phyloP scores from a whole-genome alignment of 92 coral and sea anemone species.

The Zoanthus gigantus region DNA sequence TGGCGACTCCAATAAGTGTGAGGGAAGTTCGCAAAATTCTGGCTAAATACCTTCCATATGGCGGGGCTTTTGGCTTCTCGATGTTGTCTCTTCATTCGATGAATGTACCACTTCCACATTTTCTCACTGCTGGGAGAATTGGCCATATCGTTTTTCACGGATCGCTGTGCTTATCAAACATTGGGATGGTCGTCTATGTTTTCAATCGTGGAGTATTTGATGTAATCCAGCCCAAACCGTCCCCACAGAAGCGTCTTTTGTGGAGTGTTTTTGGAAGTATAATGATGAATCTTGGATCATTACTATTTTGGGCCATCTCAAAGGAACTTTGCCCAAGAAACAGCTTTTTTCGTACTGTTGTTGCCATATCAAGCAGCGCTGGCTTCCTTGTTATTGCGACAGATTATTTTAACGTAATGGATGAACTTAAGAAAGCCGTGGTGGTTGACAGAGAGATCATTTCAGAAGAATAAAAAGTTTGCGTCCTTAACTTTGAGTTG shows the following conservation, averaged over 20 bases:
- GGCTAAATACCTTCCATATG: slow-evolving; percentile 83
- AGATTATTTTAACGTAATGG: slow-evolving; percentile 77
- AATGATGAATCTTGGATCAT: slow-evolving; percentile 90
- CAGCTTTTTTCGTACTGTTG: slow-evolving; percentile 73
- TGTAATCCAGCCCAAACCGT: slow-evolving; percentile 67
- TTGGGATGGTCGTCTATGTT: slow-evolving; percentile 82
- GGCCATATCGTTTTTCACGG: slow-evolving; percentile 79
- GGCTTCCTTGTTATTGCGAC: slow-evolving; percentile 77
- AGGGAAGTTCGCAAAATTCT: slow-evolving; percentile 67
- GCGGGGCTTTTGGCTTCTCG: slow-evolving; percentile 85
- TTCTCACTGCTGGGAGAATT: slow-evolving; percentile 59
- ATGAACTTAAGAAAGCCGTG: slow-evolving; percentile 65
- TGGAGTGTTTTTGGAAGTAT: slow-evolving; percentile 91
- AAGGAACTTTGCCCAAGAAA: slow-evolving; percentile 85
- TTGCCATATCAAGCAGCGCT: slow-evolving; percentile 81
- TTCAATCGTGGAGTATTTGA: slow-evolving; percentile 79
- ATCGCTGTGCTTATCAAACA: slow-evolving; percentile 78
- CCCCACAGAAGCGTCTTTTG: slow-evolving; percentile 74
- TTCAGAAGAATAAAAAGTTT: slow-evolving; percentile 32
- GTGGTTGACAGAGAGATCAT: slow-evolving; percentile 68
- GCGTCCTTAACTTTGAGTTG: no score
- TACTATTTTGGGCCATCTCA: slow-evolving; percentile 92
- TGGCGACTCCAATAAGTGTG: slow-evolving; percentile 56
- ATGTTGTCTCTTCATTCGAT: slow-evolving; percentile 79
- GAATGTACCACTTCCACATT: slow-evolving; percentile 75